Conservation (phyloP, 2,797 vertebrate genomes). For the Liparis tanakae region DNA sequence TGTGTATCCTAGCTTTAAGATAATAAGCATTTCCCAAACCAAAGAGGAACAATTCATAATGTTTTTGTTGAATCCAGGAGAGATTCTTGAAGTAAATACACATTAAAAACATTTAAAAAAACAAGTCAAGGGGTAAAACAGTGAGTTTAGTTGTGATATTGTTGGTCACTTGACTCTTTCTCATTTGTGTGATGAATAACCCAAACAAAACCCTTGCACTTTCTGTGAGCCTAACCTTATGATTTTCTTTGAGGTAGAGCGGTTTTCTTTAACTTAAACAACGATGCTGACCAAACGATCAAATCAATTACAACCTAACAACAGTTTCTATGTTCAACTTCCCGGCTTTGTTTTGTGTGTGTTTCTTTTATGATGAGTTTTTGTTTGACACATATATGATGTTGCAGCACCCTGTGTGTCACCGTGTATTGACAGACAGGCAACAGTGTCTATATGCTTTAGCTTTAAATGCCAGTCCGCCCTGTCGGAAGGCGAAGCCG, state of each 20-base stretch:
- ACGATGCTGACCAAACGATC: neutral
- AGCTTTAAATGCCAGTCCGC: conserved; percentile 39
- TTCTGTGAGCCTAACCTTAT: neutral
- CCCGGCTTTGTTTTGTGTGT: conserved; percentile 15
- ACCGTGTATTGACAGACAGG: conserved; percentile 39
- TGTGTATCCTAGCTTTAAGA: neutral
- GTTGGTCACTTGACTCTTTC: neutral
- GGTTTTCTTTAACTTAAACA: neutral
- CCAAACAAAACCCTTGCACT: neutral
- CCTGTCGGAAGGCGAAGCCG: conserved; percentile 54
- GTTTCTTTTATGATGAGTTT: conserved; percentile 22
- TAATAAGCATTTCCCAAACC: neutral
- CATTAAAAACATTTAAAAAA: conserved; percentile 1
- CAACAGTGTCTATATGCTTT: conserved; percentile 60
- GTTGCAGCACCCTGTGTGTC: conserved; percentile 19
- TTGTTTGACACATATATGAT: conserved; percentile 14
- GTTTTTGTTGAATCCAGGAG: neutral
- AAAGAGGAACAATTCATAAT: neutral
- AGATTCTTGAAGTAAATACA: neutral
- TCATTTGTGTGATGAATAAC: neutral
- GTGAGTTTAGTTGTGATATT: neutral
- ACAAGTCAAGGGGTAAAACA: neutral
- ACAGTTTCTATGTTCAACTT: conserved; percentile 4
- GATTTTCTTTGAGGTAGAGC: too few relatives aligned
- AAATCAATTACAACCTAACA: neutral